These are phyloP conservation scores for Cebus imitator DNA, from an alignment of 2,113 vertebrate genomes.

Conservation along the genomic window DNA sequence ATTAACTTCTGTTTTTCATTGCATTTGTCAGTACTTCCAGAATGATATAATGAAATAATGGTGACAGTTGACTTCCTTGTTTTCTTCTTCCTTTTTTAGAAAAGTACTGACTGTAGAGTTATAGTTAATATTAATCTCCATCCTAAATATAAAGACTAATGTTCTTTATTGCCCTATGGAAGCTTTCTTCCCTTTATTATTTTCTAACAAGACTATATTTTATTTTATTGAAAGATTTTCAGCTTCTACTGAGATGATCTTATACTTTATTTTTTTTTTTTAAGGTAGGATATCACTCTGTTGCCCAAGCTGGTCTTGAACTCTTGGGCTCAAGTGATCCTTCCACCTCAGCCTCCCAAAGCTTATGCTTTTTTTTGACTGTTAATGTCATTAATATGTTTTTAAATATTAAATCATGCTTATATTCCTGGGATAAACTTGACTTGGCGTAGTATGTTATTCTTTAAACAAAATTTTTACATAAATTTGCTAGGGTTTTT, in stretches of 20 bases:
- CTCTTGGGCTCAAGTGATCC: too few species aligned
- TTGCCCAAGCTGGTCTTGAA: too few species aligned
- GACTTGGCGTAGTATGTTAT: not conserved
- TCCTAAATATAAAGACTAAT: not conserved
- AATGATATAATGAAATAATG: not conserved
- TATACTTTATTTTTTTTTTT: not conserved
- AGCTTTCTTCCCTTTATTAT: not conserved
- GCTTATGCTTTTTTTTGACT: too few species aligned
- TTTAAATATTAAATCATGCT: not conserved
- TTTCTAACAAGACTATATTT: not conserved
- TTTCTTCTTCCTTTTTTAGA: not conserved
- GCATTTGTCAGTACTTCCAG: not conserved
- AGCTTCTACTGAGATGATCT: not conserved
- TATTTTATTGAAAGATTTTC: constrained; percentile 4
- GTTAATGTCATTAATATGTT: not conserved
- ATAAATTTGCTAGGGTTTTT: not conserved
- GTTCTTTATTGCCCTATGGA: not conserved
- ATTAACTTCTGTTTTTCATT: not conserved
- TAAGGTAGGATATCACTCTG: too few species aligned
- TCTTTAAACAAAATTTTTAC: not conserved
- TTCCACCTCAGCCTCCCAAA: too few species aligned
- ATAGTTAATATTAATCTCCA: not conserved
- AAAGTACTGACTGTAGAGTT: not conserved
- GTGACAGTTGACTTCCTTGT: not conserved
- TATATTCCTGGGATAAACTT: not conserved